Base-by-base conservation (phyloP, 2,797 vertebrate species). In the Hyperoplus lanceolatus region DNA sequence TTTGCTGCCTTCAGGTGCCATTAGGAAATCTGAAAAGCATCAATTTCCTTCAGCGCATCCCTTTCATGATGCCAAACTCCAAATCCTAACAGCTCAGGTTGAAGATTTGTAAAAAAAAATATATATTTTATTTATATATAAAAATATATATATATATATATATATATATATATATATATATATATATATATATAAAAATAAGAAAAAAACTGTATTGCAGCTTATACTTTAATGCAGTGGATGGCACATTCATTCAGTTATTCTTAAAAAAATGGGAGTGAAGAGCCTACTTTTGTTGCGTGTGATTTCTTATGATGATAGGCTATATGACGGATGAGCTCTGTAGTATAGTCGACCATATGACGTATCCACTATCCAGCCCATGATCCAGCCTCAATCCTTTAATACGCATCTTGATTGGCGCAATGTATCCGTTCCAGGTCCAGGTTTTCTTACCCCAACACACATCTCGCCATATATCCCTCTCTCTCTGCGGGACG, bases 401-500 rank as follows among this genome's bases (percentile, higher is more conserved):
- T 41, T 41, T 61, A 73, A 79, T 58, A 71, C 18, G 60, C 59
- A 67, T 43, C 43, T 62, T 12, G 9, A 29, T 55, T 58, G 61
- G 41, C 39, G 70, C 65, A 45, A 62, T 65, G 51, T 29, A 46
- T 45, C 70, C 50, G 74, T 48, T 45, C 45, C 29, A 29, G 29
- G 29, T 29, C 56, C 16, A 2, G 29, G 29, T 29, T 16, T 29
- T n/a, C 8, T 1, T 4, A 2, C 53, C 29, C 15, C 39, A 65
- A 11, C 83, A 50, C 71, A 86, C 83, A 81, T 82, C 71, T 64
- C 43, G 43, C 60, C 75, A 84, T 29, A 78, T 90, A 29, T 29
- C 29, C 29, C 29, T 83, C 84, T 84, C 85, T 84, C 77, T 81
- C 85, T 62, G 80, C 69, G 63, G 79, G 75, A 74, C 4, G 82